phyloP scores from a whole-genome alignment of 2,113 vertebrate genomes.

The Odontophorus gujanensis region DNA sequence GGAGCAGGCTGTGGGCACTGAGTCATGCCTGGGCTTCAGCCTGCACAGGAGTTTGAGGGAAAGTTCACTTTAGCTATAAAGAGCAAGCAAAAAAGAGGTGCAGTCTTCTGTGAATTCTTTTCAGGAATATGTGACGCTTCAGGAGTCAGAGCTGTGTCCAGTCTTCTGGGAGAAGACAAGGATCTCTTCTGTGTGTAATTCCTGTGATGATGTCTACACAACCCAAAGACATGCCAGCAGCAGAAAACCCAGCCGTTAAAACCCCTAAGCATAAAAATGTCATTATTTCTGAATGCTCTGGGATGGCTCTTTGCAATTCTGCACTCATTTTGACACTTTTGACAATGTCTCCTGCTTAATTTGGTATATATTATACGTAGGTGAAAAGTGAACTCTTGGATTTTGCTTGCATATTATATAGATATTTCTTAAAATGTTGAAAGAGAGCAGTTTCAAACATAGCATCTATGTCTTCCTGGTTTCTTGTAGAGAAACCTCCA shows the following conservation, averaged over 20 bases:
- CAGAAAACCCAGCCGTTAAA: not conserved
- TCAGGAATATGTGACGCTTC: not conserved
- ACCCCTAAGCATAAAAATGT: not conserved
- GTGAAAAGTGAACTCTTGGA: not conserved
- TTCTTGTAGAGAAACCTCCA: constrained; percentile 85
- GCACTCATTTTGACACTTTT: not conserved
- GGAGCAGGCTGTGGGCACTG: not conserved
- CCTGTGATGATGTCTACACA: not conserved
- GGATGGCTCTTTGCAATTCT: not conserved
- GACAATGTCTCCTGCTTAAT: not conserved
- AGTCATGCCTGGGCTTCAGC: not conserved
- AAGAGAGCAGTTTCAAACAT: not conserved
- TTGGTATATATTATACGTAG: not conserved
- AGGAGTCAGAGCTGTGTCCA: not conserved
- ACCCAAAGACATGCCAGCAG: not conserved
- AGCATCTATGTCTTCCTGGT: not conserved
- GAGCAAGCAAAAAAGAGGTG: not conserved
- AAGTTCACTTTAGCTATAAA: not conserved
- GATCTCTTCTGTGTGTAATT: not conserved
- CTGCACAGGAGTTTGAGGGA: not conserved
- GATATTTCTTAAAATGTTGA: not conserved
- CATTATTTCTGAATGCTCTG: not conserved
- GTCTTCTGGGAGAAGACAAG: not conserved
- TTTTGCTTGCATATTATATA: not conserved
- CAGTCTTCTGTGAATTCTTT: not conserved